Evolutionary conservation across 2,888 invertebrate genomes (phyloP).

Genomic region (Melanchra persicariae): DNA sequence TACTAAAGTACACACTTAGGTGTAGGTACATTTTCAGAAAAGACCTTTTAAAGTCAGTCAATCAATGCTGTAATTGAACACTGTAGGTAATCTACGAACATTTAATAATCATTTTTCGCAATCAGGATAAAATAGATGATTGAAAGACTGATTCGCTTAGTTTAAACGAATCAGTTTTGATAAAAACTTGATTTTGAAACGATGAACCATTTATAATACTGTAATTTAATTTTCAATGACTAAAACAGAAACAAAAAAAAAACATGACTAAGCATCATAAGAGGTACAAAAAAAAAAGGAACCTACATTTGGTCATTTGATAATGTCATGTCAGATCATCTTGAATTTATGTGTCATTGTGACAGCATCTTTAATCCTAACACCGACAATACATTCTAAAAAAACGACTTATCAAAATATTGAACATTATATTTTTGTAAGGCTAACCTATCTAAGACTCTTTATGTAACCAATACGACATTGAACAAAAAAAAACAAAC

Average conservation of each 20-base stretch:
- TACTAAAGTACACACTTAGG: neutral
- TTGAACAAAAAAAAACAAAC: conserved; percentile 3
- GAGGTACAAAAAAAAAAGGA: neutral
- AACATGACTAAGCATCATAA: too few relatives aligned
- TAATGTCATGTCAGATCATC: conserved; percentile 11
- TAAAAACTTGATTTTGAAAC: neutral
- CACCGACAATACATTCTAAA: too few relatives aligned
- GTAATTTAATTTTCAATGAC: neutral
- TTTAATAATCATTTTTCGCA: neutral
- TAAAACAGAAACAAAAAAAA: neutral
- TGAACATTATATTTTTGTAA: conserved; percentile 3
- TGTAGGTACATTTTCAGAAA: neutral
- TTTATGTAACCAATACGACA: conserved; percentile 15
- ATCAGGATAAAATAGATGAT: neutral
- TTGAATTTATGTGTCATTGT: conserved; percentile 20
- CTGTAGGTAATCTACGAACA: neutral
- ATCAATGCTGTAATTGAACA: neutral
- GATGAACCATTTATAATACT: too few relatives aligned
- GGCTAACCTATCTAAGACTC: neutral
- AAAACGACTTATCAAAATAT: conserved; percentile 4
- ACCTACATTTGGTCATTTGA: neutral
- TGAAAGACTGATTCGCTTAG: neutral
- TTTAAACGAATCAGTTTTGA: too few relatives aligned
- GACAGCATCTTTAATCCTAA: conserved; percentile 7
- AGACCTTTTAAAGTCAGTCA: neutral